These are phyloP conservation scores for Lacanobia wlatinum DNA, from an alignment of 2,888 invertebrate genomes.

Conservation along the genomic window DNA sequence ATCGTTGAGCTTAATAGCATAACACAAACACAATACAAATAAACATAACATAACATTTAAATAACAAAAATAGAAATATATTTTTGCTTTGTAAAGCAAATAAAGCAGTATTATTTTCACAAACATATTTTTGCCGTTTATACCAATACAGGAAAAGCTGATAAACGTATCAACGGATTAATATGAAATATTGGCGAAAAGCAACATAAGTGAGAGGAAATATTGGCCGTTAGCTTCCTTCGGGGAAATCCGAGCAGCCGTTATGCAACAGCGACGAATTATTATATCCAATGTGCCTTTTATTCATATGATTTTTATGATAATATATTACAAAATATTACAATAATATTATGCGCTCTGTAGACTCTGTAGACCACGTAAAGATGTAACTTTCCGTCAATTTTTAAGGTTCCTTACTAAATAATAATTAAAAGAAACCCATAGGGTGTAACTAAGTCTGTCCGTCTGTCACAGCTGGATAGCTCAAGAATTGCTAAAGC, in stretches of 20 bases:
- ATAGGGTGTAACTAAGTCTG: too few relatives aligned
- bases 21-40: not conserved
- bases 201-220: conserved; percentile 72
- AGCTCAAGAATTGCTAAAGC: too few relatives aligned
- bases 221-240: conserved; percentile 67
- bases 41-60: conserved; percentile 19
- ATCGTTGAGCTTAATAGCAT: not conserved
- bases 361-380: not conserved
- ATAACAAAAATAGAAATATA: conserved; percentile 13
- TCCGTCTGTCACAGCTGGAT: too few relatives aligned
- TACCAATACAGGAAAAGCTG: conserved; percentile 69
- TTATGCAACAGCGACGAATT: conserved; percentile 61
- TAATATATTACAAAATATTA: conserved; percentile 7
- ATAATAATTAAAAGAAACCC: too few relatives aligned
- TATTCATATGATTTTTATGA: conserved; percentile 38
- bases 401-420: too few relatives aligned
- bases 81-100: conserved; percentile 8
- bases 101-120: conserved; percentile 47
- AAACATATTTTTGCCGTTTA: conserved; percentile 60
- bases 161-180: conserved; percentile 75
- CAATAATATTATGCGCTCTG: not conserved
- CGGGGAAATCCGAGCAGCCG: conserved; percentile 58
- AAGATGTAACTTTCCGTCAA: not conserved
- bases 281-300: conserved; percentile 40
- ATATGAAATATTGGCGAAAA: conserved; percentile 75